Evolutionary conservation across 2,797 vertebrate species (phyloP).

Genomic region (Helicolenus hilgendorfi): DNA sequence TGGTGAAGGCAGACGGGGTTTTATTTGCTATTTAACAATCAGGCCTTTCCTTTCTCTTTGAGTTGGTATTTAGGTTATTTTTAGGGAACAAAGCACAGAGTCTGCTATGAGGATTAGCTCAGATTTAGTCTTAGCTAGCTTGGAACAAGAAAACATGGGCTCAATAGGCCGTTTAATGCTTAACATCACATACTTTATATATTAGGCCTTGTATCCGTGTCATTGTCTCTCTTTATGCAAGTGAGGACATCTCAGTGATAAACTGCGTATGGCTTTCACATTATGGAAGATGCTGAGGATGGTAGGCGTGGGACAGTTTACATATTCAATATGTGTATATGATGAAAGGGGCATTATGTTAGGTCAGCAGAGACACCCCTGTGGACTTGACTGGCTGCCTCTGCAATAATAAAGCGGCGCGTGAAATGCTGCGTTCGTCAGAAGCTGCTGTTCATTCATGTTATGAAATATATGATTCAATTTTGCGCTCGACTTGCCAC

Average conservation of each 20-base stretch:
- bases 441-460: conserved; percentile 44
- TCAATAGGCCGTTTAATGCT: not conserved
- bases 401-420: conserved; percentile 47
- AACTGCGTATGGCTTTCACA: conserved; percentile 33
- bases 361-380: conserved; percentile 50
- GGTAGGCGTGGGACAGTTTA: conserved; percentile 29
- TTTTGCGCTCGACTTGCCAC: conserved; percentile 58
- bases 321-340: conserved; percentile 63
- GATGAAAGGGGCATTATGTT: conserved; percentile 55
- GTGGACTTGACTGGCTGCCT: conserved; percentile 47
- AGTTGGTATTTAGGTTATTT: conserved; percentile 16
- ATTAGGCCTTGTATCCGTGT: conserved; percentile 7
- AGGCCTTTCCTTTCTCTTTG: conserved; percentile 29
- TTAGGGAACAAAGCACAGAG: conserved; percentile 11
- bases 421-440: conserved; percentile 40
- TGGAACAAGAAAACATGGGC: conserved; percentile 2
- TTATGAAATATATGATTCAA: conserved; percentile 67
- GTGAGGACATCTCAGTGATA: conserved; percentile 34
- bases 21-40: conserved; percentile 35
- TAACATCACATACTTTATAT: conserved; percentile 1
- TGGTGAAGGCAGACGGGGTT: conserved; percentile 21
- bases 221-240: conserved; percentile 13
- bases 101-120: conserved; percentile 25
- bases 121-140: conserved; percentile 10
- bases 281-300: conserved; percentile 35